Evolutionary conservation across 2,113 vertebrate genomes (phyloP).

Genomic region (Pomatorhinus ruficollis): DNA sequence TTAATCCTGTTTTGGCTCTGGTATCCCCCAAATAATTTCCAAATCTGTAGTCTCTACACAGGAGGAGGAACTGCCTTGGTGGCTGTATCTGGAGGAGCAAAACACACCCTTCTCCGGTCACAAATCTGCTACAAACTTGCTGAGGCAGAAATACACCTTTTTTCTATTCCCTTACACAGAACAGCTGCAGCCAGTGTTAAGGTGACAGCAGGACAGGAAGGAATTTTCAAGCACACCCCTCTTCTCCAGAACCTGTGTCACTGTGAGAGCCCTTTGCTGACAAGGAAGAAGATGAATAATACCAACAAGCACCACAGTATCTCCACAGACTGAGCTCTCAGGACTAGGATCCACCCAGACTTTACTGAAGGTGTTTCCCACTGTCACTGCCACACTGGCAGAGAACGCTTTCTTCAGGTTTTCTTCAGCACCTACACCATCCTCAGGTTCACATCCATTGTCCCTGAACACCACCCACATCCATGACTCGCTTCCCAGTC

Average conservation of each 20-base stretch:
- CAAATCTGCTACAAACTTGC: background rate
- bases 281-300: background rate
- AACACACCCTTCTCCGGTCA: background rate
- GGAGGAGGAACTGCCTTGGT: background rate
- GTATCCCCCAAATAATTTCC: background rate
- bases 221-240: background rate
- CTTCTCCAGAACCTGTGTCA: background rate
- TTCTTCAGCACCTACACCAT: background rate
- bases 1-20: background rate
- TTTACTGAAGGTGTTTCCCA: background rate
- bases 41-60: background rate
- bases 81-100: background rate
- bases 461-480: background rate
- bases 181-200: background rate
- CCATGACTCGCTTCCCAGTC: rapidly evolving
- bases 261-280: background rate
- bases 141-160: background rate
- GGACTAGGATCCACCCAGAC: rapidly evolving
- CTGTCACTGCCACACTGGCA: background rate
- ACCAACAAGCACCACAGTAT: background rate
- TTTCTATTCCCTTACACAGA: background rate
- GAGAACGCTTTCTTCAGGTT: background rate
- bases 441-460: background rate
- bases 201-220: background rate
- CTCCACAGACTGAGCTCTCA: background rate